These are phyloP conservation scores for Gyrodactylus salaris DNA, from an alignment of 1,140 invertebrate genomes.

Conservation along the genomic window DNA sequence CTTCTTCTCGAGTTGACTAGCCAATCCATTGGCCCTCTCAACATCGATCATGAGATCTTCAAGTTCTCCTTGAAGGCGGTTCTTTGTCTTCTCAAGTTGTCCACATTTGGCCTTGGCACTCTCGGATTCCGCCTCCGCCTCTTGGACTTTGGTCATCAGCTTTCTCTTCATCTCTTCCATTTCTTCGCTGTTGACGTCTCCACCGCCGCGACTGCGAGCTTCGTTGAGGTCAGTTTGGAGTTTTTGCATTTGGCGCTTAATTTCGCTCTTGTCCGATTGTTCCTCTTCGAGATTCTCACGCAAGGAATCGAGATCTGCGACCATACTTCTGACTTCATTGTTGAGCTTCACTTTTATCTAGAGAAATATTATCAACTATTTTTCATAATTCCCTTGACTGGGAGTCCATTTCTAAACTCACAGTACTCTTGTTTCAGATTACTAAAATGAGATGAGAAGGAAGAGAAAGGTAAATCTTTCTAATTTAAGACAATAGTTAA, in stretches of 20 bases:
- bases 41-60: conserved; percentile 91
- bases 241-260: conserved; percentile 76
- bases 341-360: conserved; percentile 16
- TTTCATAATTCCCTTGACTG: no score
- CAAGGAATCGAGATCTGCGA: conserved; percentile 79
- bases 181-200: conserved; percentile 71
- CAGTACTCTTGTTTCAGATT: no score
- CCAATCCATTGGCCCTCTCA: conserved; percentile 30
- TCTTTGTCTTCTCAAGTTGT: conserved; percentile 87
- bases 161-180: conserved; percentile 91
- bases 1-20: conserved; percentile 81
- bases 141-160: conserved; percentile 63
- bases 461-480: no score
- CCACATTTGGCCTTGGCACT: conserved; percentile 68
- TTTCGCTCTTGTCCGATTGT: conserved; percentile 29
- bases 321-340: conserved; percentile 36
- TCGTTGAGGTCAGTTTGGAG: conserved; percentile 56
- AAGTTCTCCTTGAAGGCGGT: conserved; percentile 68
- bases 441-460: no score
- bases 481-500: no score
- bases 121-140: conserved; percentile 59
- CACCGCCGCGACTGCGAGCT: conserved; percentile 86
- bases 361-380: no score
- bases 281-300: conserved; percentile 77
- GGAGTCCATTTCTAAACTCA: no score